phyloP scores from a whole-genome alignment of 2,797 vertebrate species.

The Sebastes alutus region DNA sequence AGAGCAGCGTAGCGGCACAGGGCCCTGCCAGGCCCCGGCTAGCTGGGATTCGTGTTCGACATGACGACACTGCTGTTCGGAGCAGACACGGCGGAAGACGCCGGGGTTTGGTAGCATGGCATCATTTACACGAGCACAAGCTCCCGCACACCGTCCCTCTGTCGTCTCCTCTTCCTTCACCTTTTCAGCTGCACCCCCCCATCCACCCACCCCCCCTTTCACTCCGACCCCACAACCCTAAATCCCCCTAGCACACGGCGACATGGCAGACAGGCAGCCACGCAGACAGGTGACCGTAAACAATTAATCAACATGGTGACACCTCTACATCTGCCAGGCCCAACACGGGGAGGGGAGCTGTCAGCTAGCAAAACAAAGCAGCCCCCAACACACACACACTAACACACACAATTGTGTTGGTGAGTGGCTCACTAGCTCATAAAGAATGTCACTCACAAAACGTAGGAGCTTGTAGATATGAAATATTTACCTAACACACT shows the following conservation, averaged over 20 bases:
- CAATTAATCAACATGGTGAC: constrained; percentile 91
- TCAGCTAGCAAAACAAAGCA: constrained; percentile 81
- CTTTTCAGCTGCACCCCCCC: constrained; percentile 49
- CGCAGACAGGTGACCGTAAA: constrained; percentile 88
- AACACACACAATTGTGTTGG: constrained; percentile 17
- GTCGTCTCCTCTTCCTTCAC: constrained; percentile 64
- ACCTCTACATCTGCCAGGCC: constrained; percentile 89
- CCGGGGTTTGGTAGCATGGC: constrained; percentile 52
- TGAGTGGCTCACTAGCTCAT: constrained; percentile 55
- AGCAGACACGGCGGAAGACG: constrained; percentile 77
- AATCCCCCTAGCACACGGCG: constrained; percentile 78
- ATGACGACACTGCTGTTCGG: constrained; percentile 80
- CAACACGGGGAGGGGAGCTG: constrained; percentile 80
- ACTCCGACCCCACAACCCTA: constrained; percentile 69
- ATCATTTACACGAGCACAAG: constrained; percentile 59
- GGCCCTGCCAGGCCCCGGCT: constrained; percentile 58
- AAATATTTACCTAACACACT: constrained; percentile 65
- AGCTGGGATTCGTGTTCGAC: constrained; percentile 79
- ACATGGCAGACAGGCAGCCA: constrained; percentile 82
- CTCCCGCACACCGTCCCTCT: constrained; percentile 54
- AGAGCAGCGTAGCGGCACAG: constrained; percentile 13
- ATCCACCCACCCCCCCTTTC: constrained; percentile 25
- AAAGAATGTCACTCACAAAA: constrained; percentile 62
- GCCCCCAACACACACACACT: constrained; percentile 50
- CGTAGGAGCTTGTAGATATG: constrained; percentile 49